Evolutionary conservation across 2,113 vertebrate genomes (phyloP).

Genomic region (Ploceus nigricollis): DNA sequence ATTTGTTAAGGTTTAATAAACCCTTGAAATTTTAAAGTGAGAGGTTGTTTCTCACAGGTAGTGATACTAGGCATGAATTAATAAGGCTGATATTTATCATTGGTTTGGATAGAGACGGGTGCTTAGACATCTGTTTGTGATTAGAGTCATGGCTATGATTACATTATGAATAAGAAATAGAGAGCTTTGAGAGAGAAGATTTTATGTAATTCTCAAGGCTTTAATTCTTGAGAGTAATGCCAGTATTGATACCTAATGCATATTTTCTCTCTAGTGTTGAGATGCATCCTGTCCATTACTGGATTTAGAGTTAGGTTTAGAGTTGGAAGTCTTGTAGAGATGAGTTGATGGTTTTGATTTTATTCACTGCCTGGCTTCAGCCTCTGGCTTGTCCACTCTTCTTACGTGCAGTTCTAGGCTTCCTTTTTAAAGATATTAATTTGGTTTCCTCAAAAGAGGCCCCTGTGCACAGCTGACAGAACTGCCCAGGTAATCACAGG

Average conservation of each 20-base stretch:
- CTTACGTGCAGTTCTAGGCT: neutral
- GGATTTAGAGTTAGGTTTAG: neutral
- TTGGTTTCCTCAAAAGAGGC: neutral
- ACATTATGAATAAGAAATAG: neutral
- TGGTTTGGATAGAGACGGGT: neutral
- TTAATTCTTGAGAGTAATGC: neutral
- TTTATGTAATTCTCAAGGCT: neutral
- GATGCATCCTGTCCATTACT: neutral
- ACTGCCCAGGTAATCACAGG: neutral
- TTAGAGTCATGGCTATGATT: neutral
- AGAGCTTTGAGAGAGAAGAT: neutral
- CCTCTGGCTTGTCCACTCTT: neutral
- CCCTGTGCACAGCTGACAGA: neutral
- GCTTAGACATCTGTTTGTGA: neutral
- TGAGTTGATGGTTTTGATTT: neutral
- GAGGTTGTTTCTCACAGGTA: neutral
- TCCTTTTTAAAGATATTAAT: neutral
- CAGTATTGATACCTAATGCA: neutral
- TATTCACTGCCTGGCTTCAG: neutral
- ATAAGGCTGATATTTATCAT: neutral
- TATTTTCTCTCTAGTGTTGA: neutral
- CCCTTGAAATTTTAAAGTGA: neutral
- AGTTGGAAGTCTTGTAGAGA: neutral
- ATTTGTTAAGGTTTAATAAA: neutral
- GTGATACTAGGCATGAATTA: neutral